Evolutionary conservation across 2,888 invertebrate species (phyloP).

Genomic region (Saturnia japonica): DNA sequence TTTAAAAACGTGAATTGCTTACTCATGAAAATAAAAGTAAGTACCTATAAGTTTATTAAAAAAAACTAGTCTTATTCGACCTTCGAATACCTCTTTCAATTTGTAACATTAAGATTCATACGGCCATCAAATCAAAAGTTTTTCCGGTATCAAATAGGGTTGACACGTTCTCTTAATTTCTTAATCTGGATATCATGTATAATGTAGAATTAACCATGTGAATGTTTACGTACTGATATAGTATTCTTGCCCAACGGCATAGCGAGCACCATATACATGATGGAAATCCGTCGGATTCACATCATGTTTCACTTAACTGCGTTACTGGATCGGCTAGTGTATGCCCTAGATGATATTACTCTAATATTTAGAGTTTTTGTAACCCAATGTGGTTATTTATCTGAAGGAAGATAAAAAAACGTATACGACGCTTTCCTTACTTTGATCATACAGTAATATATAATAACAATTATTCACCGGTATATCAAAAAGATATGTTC

Average conservation of each 20-base stretch:
- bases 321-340: too few species aligned
- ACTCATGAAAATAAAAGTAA: neutral
- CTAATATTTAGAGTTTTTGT: too few species aligned
- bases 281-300: neutral
- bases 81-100: neutral
- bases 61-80: neutral
- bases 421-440: neutral
- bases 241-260: too few species aligned
- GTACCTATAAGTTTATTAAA: neutral
- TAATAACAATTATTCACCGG: neutral
- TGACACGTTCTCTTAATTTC: neutral
- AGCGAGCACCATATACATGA: too few species aligned
- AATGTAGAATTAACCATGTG: too few species aligned
- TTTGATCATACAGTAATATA: neutral
- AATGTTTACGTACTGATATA: too few species aligned
- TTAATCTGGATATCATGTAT: neutral
- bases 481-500: neutral
- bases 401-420: too few species aligned
- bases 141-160: constrained; percentile 1
- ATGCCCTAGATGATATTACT: too few species aligned
- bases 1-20: neutral
- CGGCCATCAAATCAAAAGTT: constrained; percentile 1
- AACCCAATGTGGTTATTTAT: neutral
- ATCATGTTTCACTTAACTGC: neutral
- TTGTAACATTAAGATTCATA: constrained; percentile 4